A percentile compares a stretch with the other conserved stretches of the same genome.
phyloP scores from a whole-genome alignment of 2,113 vertebrate species.

The Entomyzon cyanotis region DNA sequence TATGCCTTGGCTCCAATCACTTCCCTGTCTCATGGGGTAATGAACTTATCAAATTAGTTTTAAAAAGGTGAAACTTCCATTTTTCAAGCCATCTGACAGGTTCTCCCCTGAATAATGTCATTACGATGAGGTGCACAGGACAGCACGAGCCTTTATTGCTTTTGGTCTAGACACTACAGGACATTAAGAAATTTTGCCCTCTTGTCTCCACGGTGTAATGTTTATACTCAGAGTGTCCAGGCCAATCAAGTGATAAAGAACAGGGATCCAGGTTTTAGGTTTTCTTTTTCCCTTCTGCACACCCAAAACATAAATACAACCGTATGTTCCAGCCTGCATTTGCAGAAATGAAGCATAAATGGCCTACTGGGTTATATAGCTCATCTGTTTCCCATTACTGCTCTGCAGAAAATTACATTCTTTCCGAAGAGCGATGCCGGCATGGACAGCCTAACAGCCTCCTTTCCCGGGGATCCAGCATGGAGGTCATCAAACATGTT shows the following conservation, averaged over 20 bases:
- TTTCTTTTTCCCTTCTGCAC: neutral
- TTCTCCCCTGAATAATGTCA: slow-evolving; percentile 37
- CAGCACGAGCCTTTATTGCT: slow-evolving; percentile 13
- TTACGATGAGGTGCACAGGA: slow-evolving; percentile 40
- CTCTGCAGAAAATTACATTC: slow-evolving; percentile 20
- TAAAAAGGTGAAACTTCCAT: slow-evolving; percentile 60
- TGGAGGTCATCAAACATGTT: neutral
- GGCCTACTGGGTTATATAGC: slow-evolving; percentile 45
- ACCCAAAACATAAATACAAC: slow-evolving; percentile 41
- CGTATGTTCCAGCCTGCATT: neutral
- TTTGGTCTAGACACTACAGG: slow-evolving; percentile 54
- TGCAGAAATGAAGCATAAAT: slow-evolving; percentile 40
- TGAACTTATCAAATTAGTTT: slow-evolving; percentile 68
- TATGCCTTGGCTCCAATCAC: slow-evolving; percentile 23
- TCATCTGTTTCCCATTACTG: slow-evolving; percentile 61
- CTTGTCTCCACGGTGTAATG: neutral
- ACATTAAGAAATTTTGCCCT: slow-evolving; percentile 33
- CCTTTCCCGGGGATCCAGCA: neutral
- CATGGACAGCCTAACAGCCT: neutral
- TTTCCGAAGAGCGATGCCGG: neutral
- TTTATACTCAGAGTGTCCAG: slow-evolving; percentile 43
- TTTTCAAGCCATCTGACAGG: slow-evolving; percentile 36
- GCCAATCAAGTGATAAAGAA: slow-evolving; percentile 28
- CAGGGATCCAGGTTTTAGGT: neutral
- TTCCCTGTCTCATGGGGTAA: slow-evolving; percentile 47